Evolutionary conservation across 2,797 vertebrate species (phyloP), one percentile per base, ranked within the genome.

Genomic region (Prionace glauca): DNA sequence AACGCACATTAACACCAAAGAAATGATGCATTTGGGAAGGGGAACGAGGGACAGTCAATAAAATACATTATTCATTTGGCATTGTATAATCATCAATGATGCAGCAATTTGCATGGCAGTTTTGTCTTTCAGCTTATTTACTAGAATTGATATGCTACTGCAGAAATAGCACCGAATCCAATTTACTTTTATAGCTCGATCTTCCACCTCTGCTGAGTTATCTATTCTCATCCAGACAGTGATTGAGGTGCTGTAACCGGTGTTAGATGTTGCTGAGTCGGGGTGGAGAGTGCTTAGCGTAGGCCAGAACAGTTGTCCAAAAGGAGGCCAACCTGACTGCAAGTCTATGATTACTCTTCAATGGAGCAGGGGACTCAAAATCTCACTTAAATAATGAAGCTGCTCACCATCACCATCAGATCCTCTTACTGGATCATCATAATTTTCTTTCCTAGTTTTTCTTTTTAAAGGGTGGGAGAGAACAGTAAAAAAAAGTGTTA

Each of bases 41-140:
- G 65, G 90, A 92, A 22, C 24, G 8, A 92, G 65, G 65, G 41
- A 92, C 90, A 92, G 90, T 90, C 90, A 84, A 84, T 77, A 60
- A n/a, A 90, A 90, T 69, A 69, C 24, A 41, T 69, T 67, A 67
- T n/a, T 69, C 65, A 88, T 88, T 50, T 65, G 45, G 4, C 14
- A 18, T n/a, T 91, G 7, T 18, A 65, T 8, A n/a, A 91, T 62
- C 16, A 65, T n/a, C 62, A 36, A 56, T 92, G 62, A 41, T 92
- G n/a, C 90, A 41, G n/a, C 90, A 69, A 92, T 41, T n/a, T 92
- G 36, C n/a, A 36, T 67, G 62, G 32, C n/a, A 92, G 90, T 67
- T 14, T n/a, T 36, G 32, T 36, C 62, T 67, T 92, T 92, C 90
- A 92, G 1, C 62, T 91, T 91, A 92, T 24, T 69, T 41, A 92